A percentile compares a stretch with the other conserved stretches of the same genome.
phyloP scores from a whole-genome alignment of 1,140 invertebrate species.

The Trichonephila clavata region DNA sequence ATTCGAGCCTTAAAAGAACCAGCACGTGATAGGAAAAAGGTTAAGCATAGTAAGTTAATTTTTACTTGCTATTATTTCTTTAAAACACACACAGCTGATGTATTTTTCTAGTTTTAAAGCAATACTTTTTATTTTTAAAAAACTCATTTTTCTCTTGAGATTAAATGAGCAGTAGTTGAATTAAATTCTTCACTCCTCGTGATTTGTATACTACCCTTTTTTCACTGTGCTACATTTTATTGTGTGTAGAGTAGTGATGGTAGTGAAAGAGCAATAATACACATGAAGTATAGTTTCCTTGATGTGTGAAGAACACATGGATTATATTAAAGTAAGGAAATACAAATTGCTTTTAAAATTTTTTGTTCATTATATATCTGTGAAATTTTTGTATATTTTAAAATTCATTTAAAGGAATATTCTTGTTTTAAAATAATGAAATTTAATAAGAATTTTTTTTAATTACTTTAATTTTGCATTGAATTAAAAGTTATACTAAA shows the following conservation, averaged over 20 bases:
- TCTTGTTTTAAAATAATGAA: no score
- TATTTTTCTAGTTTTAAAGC: neutral
- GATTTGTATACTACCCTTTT: constrained; percentile 4
- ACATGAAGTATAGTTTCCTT: no score
- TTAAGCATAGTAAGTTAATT: constrained; percentile 93
- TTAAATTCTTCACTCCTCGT: no score
- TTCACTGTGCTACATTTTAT: constrained; percentile 37
- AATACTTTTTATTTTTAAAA: neutral
- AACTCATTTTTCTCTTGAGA: neutral
- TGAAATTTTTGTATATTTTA: no score
- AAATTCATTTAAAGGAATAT: no score
- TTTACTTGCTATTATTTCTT: neutral
- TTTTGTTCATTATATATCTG: no score
- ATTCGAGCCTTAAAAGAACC: constrained; percentile 99
- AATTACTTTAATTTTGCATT: no score
- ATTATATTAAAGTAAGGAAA: no score
- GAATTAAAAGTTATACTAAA: no score
- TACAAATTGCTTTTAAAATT: no score
- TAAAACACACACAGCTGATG: neutral
- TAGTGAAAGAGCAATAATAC: no score
- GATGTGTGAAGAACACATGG: neutral
- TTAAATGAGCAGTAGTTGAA: neutral
- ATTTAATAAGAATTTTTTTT: no score
- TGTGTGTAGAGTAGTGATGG: constrained; percentile 39
- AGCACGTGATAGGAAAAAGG: constrained; percentile 98